phyloP scores from a whole-genome alignment of 2,113 vertebrate species.

The Oriolus oriolus region DNA sequence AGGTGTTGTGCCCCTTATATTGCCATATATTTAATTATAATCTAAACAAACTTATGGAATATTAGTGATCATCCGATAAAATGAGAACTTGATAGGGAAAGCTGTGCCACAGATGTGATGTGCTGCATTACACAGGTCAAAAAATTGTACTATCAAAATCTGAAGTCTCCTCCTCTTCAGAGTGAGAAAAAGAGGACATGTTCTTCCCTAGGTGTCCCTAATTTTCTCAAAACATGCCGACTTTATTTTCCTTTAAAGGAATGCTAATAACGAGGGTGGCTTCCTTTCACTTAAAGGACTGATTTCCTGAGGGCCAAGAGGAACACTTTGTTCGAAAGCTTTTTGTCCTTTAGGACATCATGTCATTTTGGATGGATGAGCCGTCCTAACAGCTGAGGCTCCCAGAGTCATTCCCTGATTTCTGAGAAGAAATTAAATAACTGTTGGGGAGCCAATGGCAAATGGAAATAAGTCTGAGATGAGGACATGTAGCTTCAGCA shows the following conservation, averaged over 20 bases:
- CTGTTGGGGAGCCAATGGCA: not conserved
- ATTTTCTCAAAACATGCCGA: not conserved
- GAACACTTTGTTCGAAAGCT: not conserved
- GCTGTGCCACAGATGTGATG: not conserved
- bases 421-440: not conserved
- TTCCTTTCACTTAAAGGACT: not conserved
- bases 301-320: not conserved
- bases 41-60: not conserved
- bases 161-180: not conserved
- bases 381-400: not conserved
- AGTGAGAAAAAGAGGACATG: not conserved
- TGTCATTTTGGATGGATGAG: not conserved
- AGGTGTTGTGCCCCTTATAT: not conserved
- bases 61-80: not conserved
- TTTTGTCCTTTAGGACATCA: not conserved
- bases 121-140: not conserved
- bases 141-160: not conserved
- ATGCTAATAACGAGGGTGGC: not conserved
- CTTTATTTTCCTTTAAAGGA: not conserved
- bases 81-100: not conserved
- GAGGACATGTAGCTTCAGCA: not conserved
- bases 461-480: not conserved
- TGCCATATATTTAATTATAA: not conserved
- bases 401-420: not conserved
- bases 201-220: not conserved